phyloP scores from a whole-genome alignment of 2,797 vertebrate genomes.

The Bryconaethiops microstoma region DNA sequence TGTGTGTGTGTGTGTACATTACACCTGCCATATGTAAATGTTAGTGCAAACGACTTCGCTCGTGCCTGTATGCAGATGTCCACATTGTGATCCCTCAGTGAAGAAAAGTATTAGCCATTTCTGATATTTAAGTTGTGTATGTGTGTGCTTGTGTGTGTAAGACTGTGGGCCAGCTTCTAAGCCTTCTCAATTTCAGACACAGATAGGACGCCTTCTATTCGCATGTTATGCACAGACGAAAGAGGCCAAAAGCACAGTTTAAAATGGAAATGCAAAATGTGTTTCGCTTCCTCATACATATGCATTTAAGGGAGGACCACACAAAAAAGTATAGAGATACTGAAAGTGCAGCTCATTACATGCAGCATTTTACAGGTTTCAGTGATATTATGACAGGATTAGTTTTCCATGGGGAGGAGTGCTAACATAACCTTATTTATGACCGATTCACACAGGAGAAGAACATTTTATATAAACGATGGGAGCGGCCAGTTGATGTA shows the following conservation, averaged over 20 bases:
- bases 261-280: background rate
- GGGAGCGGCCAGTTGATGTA: too few relatives aligned
- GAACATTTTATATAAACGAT: too few relatives aligned
- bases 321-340: background rate
- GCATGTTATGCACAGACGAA: too few relatives aligned
- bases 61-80: background rate
- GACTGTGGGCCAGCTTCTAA: background rate
- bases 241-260: background rate
- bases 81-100: too few relatives aligned
- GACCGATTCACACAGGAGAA: too few relatives aligned
- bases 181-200: background rate
- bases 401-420: too few relatives aligned
- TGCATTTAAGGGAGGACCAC: background rate
- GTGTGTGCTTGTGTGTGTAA: constrained; percentile 12
- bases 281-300: background rate
- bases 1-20: background rate
- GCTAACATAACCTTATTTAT: too few relatives aligned
- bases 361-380: background rate
- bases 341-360: background rate
- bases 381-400: too few relatives aligned
- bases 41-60: background rate
- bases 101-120: too few relatives aligned
- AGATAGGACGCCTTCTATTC: too few relatives aligned
- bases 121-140: background rate
- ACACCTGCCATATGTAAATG: background rate